Evolutionary conservation across 2,113 vertebrate species (phyloP).

Genomic region (Barbus barbus): DNA sequence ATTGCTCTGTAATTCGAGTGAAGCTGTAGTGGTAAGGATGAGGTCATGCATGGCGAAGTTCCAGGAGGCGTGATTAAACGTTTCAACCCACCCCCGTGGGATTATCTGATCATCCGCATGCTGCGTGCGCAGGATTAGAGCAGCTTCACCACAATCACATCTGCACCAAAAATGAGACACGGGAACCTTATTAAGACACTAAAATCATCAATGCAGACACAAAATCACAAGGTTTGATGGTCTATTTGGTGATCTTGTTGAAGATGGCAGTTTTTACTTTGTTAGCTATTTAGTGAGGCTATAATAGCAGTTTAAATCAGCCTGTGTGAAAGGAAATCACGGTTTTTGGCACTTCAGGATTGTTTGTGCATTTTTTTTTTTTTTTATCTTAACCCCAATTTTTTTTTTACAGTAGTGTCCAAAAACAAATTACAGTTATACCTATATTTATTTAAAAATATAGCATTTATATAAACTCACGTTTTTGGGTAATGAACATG

Average conservation of each 20-base stretch:
- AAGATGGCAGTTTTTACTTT: too few species aligned
- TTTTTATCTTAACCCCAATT: too few species aligned
- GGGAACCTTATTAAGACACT: not conserved
- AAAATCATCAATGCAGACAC: slow-evolving; percentile 3
- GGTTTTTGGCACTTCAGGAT: not conserved
- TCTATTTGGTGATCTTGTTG: not conserved
- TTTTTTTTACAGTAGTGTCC: too few species aligned
- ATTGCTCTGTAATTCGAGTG: not conserved
- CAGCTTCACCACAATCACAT: slow-evolving; percentile 40
- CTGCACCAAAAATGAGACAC: slow-evolving; percentile 6
- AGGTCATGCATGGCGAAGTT: slow-evolving; percentile 28
- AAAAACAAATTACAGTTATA: too few species aligned
- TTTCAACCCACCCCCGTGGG: slow-evolving; percentile 53
- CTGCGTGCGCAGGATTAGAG: slow-evolving; percentile 52
- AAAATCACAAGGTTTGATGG: not conserved
- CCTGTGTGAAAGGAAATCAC: not conserved
- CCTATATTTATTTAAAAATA: not conserved
- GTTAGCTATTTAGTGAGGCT: not conserved
- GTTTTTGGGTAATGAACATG: not conserved
- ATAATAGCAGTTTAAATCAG: not conserved
- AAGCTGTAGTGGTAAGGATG: slow-evolving; percentile 17
- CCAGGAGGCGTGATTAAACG: slow-evolving; percentile 57
- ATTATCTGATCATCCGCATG: slow-evolving; percentile 59
- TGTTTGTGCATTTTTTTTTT: too few species aligned
- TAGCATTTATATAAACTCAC: not conserved